Conservation (phyloP, 2,888 invertebrate species). For the Sylvicola fuscatus region DNA sequence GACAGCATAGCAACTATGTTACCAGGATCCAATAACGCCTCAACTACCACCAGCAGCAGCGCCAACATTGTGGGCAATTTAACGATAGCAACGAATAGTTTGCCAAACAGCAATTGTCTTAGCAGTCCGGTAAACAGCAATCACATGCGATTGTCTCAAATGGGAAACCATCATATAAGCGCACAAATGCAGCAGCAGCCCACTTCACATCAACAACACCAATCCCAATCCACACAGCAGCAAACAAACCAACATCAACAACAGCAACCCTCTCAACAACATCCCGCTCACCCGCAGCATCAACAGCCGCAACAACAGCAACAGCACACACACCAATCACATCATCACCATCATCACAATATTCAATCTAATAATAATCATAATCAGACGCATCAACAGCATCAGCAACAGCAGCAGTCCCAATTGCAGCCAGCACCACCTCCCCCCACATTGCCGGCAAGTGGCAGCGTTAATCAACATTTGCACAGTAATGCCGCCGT, state of each 20-base stretch:
- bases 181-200: conserved; percentile 7
- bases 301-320: conserved; percentile 5
- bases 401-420: conserved; percentile 9
- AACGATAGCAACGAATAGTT: conserved; percentile 8
- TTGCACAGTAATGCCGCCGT: conserved; percentile 6
- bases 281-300: conserved; percentile 6
- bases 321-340: conserved; percentile 3
- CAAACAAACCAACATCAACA: conserved; percentile 6
- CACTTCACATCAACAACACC: conserved; percentile 4
- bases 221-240: conserved; percentile 8
- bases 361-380: conserved; percentile 8
- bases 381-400: conserved; percentile 13
- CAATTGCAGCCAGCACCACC: conserved; percentile 8
- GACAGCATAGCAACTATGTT: conserved; percentile 1
- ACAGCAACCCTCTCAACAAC: conserved; percentile 5
- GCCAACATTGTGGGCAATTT: conserved; percentile 4
- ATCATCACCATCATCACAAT: conserved; percentile 7
- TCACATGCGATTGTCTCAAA: conserved; percentile 3
- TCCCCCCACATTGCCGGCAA: conserved; percentile 3
- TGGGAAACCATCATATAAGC: too few species aligned
- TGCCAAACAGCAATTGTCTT: conserved; percentile 3
- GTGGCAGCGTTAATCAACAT: neutral
- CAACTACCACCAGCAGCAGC: neutral
- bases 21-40: neutral
- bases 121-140: conserved; percentile 4